Conservation (phyloP, 2,113 vertebrate species). For the Hipposideros armiger region DNA sequence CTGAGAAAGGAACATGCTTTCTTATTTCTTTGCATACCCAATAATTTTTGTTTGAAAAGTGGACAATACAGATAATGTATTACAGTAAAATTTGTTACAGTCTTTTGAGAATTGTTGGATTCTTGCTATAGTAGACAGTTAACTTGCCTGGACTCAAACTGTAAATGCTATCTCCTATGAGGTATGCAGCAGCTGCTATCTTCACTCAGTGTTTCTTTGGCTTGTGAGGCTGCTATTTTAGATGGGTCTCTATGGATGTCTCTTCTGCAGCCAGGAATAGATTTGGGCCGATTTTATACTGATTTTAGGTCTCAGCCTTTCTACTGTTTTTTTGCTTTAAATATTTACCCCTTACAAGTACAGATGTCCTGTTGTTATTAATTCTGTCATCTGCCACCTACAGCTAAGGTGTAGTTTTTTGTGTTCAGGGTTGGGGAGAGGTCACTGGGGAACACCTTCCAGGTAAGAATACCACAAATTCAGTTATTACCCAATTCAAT, state of each 20-base stretch:
- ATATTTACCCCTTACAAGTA: background rate
- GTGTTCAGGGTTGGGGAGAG: background rate
- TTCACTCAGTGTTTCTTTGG: background rate
- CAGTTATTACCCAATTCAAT: background rate
- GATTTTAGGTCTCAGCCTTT: background rate
- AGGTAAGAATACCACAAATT: background rate
- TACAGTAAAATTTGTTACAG: background rate
- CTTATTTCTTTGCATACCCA: background rate
- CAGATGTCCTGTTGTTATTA: background rate
- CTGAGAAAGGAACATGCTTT: background rate
- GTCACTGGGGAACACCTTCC: background rate
- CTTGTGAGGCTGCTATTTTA: background rate
- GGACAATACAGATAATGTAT: background rate
- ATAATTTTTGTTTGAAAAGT: background rate
- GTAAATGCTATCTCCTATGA: background rate
- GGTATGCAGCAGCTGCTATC: background rate
- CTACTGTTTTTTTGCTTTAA: background rate
- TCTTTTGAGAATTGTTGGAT: background rate
- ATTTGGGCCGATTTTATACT: background rate
- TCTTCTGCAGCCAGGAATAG: background rate
- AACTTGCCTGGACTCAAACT: background rate
- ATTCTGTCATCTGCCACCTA: background rate
- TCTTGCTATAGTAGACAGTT: background rate
- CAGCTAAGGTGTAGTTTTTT: background rate
- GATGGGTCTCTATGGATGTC: background rate